phyloP scores from a whole-genome alignment of 2,888 invertebrate genomes.

The Cheilosia urbana region DNA sequence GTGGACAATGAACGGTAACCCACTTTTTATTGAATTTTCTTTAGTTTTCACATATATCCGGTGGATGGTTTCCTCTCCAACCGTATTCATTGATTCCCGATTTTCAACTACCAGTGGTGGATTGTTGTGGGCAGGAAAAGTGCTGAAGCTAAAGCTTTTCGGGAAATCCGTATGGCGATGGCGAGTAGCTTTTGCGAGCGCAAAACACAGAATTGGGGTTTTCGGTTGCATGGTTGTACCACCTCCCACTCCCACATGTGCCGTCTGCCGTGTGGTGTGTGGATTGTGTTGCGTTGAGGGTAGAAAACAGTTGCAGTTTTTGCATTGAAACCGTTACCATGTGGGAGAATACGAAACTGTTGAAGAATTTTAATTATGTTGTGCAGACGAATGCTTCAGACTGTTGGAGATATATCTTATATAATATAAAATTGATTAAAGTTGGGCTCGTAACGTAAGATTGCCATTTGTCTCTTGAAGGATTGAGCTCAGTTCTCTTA shows the following conservation, averaged over 20 bases:
- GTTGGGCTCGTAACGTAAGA: no score
- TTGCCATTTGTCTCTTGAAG: no score
- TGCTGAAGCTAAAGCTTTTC: slow-evolving; percentile 36
- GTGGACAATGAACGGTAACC: slow-evolving; percentile 34
- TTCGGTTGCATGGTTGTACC: background rate
- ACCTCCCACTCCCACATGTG: background rate
- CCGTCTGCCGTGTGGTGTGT: no score
- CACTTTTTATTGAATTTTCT: slow-evolving; percentile 36
- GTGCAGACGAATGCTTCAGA: no score
- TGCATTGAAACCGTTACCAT: no score
- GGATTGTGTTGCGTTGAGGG: slow-evolving; percentile 2
- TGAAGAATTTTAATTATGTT: no score
- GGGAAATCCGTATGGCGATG: slow-evolving; percentile 24
- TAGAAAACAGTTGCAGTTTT: background rate
- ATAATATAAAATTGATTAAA: no score
- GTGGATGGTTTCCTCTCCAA: slow-evolving; percentile 35
- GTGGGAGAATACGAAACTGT: no score
- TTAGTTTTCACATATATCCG: slow-evolving; percentile 39
- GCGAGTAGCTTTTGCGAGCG: slow-evolving; percentile 29
- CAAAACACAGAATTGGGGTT: background rate
- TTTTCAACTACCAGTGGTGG: slow-evolving; percentile 57
- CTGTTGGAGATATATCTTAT: no score
- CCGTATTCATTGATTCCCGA: slow-evolving; percentile 59
- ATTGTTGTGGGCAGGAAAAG: slow-evolving; percentile 40
- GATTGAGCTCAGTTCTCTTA: no score